These are phyloP conservation scores for Conomelus anceps DNA, from an alignment of 2,888 invertebrate genomes.

Conservation along the genomic window DNA sequence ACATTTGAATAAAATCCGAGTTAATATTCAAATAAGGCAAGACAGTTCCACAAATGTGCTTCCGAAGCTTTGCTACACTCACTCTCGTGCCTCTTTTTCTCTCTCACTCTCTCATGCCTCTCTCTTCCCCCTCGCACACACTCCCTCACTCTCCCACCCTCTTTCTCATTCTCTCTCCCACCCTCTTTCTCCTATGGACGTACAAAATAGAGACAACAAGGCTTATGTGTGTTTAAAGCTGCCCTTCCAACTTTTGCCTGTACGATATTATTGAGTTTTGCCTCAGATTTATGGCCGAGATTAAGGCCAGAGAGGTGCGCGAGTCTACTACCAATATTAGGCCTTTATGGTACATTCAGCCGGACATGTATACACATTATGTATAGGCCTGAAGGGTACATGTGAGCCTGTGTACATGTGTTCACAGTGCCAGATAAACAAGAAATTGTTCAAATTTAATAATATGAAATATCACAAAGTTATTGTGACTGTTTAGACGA, in stretches of 20 bases:
- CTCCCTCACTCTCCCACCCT: not conserved
- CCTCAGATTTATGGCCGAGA: not conserved
- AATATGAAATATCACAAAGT: no score
- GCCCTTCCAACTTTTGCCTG: not conserved
- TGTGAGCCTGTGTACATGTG: no score
- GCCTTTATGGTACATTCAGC: no score
- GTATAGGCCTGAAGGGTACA: no score
- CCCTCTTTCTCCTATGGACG: not conserved
- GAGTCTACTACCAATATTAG: no score
- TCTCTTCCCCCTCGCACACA: no score
- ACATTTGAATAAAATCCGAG: not conserved
- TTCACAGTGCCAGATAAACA: no score
- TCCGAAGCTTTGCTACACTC: not conserved
- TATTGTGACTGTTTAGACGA: no score
- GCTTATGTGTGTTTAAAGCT: not conserved
- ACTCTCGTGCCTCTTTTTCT: not conserved
- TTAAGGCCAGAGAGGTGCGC: not conserved
- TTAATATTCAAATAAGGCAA: not conserved
- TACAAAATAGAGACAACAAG: not conserved
- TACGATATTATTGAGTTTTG: not conserved
- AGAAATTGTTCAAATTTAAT: no score
- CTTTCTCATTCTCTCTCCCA: not conserved
- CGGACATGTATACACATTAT: no score
- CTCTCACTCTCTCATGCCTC: not conserved
- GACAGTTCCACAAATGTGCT: not conserved